phyloP scores from a whole-genome alignment of 92 coral and sea anemone species.

The Epizoanthus rinbou region DNA sequence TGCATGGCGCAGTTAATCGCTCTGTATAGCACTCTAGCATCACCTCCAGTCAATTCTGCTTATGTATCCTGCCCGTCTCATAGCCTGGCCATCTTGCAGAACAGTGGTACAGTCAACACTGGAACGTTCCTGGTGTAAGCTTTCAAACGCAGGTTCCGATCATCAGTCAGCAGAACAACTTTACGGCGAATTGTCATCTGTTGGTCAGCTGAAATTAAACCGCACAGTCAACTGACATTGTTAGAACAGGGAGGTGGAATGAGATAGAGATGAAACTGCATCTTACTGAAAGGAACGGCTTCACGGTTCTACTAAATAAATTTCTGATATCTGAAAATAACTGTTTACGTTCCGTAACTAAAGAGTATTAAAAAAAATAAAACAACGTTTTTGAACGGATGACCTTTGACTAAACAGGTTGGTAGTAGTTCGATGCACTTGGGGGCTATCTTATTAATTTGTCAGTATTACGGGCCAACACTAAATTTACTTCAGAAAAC shows the following conservation, averaged over 20 bases:
- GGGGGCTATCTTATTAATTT: no score
- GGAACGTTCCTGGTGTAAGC: constrained; percentile 94
- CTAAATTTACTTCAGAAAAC: no score
- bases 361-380: no score
- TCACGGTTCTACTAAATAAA: no score
- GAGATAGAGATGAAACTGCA: neutral
- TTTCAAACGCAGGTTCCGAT: constrained; percentile 88
- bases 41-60: neutral
- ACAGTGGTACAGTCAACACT: constrained; percentile 82
- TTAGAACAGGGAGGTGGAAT: neutral
- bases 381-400: no score
- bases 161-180: constrained; percentile 93
- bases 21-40: neutral
- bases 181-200: constrained; percentile 96
- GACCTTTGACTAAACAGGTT: no score
- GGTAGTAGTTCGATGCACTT: no score
- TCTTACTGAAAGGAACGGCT: no score
- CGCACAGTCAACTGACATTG: neutral
- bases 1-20: neutral
- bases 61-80: neutral
- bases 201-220: constrained; percentile 71
- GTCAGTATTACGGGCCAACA: no score
- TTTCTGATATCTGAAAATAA: no score
- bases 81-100: constrained; percentile 79
- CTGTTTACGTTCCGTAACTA: no score